phyloP scores from a whole-genome alignment of 2,113 vertebrate species.

The Vulpes lagopus region DNA sequence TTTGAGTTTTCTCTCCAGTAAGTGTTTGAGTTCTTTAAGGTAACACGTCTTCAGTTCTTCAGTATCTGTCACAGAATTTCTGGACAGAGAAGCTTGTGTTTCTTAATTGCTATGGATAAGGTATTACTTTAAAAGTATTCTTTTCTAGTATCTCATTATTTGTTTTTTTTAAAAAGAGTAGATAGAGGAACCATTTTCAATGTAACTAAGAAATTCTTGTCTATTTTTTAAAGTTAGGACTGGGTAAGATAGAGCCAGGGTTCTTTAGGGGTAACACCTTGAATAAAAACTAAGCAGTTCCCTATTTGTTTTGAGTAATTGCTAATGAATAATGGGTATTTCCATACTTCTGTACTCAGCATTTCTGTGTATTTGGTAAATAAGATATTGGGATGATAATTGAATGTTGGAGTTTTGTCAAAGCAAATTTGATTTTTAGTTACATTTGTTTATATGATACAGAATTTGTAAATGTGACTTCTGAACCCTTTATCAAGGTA shows the following conservation, averaged over 20 bases:
- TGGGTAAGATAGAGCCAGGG: background rate
- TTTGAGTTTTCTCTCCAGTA: slow-evolving; percentile 12
- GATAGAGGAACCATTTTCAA: background rate
- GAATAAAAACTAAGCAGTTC: background rate
- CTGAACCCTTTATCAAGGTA: background rate
- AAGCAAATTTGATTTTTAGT: slow-evolving; percentile 37
- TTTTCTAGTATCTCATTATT: background rate
- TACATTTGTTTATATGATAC: slow-evolving; percentile 7
- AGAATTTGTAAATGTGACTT: background rate
- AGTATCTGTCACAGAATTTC: background rate
- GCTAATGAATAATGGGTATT: background rate
- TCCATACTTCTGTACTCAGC: background rate
- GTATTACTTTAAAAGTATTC: slow-evolving; percentile 13
- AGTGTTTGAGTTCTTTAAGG: background rate
- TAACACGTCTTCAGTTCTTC: background rate
- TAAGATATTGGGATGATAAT: background rate
- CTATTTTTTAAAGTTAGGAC: slow-evolving; percentile 41
- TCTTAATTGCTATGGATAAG: background rate
- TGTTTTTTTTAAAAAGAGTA: background rate
- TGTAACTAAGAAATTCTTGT: background rate
- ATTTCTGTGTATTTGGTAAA: slow-evolving; percentile 23
- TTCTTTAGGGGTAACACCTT: background rate
- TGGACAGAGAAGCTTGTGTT: background rate
- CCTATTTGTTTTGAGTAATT: background rate
- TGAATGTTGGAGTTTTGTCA: slow-evolving; percentile 23